Evolutionary conservation across 2,888 invertebrate species (phyloP).

Genomic region (Oscheius sp.): DNA sequence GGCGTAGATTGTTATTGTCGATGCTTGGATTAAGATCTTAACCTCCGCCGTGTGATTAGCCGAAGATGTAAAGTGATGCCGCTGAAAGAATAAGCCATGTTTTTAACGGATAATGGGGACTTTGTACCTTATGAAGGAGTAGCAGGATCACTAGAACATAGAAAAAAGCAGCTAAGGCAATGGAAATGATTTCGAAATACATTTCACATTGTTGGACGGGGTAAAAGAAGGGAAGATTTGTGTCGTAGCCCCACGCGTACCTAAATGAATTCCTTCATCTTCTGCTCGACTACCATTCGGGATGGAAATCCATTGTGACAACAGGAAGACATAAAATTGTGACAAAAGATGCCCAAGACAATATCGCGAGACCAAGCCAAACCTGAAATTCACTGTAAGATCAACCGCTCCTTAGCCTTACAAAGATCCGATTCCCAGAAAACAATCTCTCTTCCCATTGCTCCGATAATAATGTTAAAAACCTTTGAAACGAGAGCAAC

Average conservation of each 20-base stretch:
- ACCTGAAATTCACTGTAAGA: not conserved
- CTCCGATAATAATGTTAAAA: not conserved
- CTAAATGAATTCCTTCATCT: too few relatives aligned
- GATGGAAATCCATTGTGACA: not conserved
- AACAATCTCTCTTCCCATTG: constrained; percentile 11
- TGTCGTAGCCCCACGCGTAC: not conserved
- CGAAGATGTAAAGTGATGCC: constrained; percentile 1
- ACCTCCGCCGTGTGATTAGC: constrained; percentile 17
- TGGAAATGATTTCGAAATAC: not conserved
- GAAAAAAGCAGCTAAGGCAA: not conserved
- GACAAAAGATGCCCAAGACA: not conserved
- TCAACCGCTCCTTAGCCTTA: not conserved
- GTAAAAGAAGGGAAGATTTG: not conserved
- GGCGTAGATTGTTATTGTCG: not conserved
- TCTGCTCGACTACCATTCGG: constrained; percentile 1
- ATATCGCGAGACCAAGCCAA: not conserved
- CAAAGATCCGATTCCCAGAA: not conserved
- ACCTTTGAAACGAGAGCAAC: not conserved
- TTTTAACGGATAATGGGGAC: not conserved
- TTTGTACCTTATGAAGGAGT: not conserved
- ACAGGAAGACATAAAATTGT: not conserved
- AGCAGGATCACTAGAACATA: not conserved
- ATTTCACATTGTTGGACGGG: not conserved
- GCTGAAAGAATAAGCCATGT: not conserved
- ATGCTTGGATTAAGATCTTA: constrained; percentile 11